Evolutionary conservation across 2,113 vertebrate genomes (phyloP).

Genomic region (Lagopus muta): DNA sequence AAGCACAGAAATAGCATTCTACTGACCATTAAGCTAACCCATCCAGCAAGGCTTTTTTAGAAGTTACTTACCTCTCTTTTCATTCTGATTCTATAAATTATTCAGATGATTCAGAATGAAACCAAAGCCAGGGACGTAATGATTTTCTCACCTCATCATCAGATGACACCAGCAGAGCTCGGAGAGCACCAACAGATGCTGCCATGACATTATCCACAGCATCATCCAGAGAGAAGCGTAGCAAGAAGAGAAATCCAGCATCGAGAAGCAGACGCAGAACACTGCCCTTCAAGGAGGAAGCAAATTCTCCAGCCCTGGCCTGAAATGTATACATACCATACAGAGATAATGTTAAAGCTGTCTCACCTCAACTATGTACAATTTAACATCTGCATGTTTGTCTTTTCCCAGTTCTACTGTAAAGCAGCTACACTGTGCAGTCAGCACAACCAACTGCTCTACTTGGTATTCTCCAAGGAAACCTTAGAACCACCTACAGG

Average conservation of each 20-base stretch:
- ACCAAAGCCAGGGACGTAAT: background rate
- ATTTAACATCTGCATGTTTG: background rate
- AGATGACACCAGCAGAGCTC: slow-evolving; percentile 84
- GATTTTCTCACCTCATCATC: slow-evolving; percentile 87
- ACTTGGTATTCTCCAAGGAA: background rate
- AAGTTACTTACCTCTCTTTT: background rate
- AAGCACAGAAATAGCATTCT: background rate
- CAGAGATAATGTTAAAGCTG: background rate
- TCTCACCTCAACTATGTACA: background rate
- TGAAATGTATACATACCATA: slow-evolving; percentile 50
- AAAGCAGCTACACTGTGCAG: background rate
- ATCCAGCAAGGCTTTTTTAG: background rate
- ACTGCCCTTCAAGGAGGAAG: slow-evolving; percentile 81
- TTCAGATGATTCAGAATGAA: background rate
- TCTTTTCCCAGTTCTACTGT: background rate
- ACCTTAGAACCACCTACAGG: background rate
- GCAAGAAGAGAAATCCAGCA: slow-evolving; percentile 93
- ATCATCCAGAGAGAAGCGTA: slow-evolving; percentile 94
- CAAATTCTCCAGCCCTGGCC: slow-evolving; percentile 87
- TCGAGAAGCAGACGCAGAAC: slow-evolving; percentile 87
- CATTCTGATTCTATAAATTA: background rate
- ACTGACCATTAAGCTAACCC: background rate
- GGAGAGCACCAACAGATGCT: slow-evolving; percentile 84
- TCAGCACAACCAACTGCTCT: background rate
- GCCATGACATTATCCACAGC: slow-evolving; percentile 88